Conservation (phyloP, 2,888 invertebrate species). For the Salticus scenicus region DNA sequence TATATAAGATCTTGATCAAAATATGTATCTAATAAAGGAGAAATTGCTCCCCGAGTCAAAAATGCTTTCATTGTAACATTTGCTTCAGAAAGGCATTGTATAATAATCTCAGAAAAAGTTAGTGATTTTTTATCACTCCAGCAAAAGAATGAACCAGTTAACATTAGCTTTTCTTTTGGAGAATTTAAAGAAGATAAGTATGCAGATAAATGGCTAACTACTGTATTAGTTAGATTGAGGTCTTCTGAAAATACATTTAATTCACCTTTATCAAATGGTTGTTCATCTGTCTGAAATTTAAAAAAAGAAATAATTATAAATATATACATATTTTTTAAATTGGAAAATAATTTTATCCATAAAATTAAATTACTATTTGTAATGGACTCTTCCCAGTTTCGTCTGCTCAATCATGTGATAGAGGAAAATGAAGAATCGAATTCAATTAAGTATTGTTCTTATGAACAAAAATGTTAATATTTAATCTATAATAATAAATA, state of each 20-base stretch:
- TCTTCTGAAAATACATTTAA: constrained; percentile 80
- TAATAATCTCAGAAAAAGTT: not conserved
- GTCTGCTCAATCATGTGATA: too few species aligned
- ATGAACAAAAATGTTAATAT: too few species aligned
- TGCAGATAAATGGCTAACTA: constrained; percentile 40
- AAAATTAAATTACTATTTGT: too few species aligned
- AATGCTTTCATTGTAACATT: not conserved
- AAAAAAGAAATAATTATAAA: not conserved
- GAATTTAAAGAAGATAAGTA: not conserved
- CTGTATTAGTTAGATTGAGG: constrained; percentile 72
- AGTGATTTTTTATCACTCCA: not conserved
- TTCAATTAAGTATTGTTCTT: too few species aligned
- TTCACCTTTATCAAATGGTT: constrained; percentile 82
- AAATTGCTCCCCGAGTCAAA: not conserved
- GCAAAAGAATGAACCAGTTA: not conserved
- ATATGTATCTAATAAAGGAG: constrained; percentile 11
- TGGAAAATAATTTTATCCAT: too few species aligned
- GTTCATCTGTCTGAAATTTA: constrained; percentile 76
- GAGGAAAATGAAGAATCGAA: too few species aligned
- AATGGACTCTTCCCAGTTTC: too few species aligned
- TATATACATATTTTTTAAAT: constrained; percentile 4
- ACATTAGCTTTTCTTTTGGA: not conserved
- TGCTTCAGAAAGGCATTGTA: not conserved
- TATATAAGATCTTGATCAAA: constrained; percentile 30
- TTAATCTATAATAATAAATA: too few species aligned